Conservation (phyloP, 2,888 invertebrate species). For the Acanthosoma haemorrhoidale region DNA sequence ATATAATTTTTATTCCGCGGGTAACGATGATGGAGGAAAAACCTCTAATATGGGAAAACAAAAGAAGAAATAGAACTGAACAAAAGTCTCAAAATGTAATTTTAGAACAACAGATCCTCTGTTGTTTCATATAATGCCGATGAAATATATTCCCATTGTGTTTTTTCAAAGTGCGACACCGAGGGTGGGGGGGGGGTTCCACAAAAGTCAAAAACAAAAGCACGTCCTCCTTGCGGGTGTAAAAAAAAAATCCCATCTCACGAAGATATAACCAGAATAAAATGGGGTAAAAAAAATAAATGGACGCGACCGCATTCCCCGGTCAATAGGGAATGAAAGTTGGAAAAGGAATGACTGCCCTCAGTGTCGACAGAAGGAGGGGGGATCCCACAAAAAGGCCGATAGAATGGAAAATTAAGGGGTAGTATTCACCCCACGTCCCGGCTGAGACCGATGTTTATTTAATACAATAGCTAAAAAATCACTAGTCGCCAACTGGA, state of each 20-base stretch:
- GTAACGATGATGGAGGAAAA: too few species aligned
- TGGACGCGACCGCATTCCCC: neutral
- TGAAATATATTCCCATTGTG: too few species aligned
- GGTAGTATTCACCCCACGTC: neutral
- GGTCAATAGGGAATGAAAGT: neutral
- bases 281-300: too few species aligned
- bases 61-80: too few species aligned
- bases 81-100: too few species aligned
- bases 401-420: conserved; percentile 12
- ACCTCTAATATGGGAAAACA: too few species aligned
- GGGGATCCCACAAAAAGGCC: neutral
- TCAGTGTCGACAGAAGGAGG: neutral
- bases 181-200: too few species aligned
- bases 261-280: neutral
- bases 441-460: neutral
- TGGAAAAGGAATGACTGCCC: neutral
- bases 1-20: too few species aligned
- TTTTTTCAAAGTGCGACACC: too few species aligned
- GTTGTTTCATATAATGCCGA: too few species aligned
- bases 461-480: neutral
- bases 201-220: neutral
- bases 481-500: neutral
- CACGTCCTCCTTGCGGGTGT: neutral
- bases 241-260: neutral
- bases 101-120: too few species aligned